Evolutionary conservation across 2,888 invertebrate genomes (phyloP), one percentile per base, ranked within the genome.

Genomic region (Lomographa bimaculata): DNA sequence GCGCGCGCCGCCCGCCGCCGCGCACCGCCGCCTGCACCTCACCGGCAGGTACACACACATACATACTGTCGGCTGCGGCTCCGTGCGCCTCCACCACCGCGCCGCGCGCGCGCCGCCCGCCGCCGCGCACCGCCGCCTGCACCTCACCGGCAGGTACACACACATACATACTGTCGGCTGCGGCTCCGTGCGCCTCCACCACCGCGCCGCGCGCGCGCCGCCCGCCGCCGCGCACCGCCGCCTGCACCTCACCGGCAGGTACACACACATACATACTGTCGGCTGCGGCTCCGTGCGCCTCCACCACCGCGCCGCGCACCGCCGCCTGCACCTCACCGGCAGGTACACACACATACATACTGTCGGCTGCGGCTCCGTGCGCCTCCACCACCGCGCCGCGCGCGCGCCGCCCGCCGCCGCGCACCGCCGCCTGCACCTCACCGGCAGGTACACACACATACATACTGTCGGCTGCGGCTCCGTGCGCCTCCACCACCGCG

Each of bases 11-110:
- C 90, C 92, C 21, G 21, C 21, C 41, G 93, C 92, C 7, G 79
- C 92, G 29, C 91, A 92, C 21, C 89, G 92, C 54, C 90, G 91
- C 38, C 93, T 93, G 71, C 85, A 93, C 55, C 79, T 92, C 45
- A 92, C 92, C 37, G 90, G 90, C 60, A 91, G 93, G 93, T 93
- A 27, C 25, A 71, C 2, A 2, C 0, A 79, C 90, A 6, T 90
- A 91, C 9, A 59, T 95, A 39, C 86, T 95, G 53, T 92, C 94
- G 95, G 95, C 26, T 96, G 95, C 76, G 91, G 91, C 47, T 94
- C 94, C 54, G 92, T 90, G 8, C 79, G 91, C 20, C 79, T 93
- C 24, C 60, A 60, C 12, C 71, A 74, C 2, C 66, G 74, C 23
- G 91, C 91, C 7, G 89, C 2, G 0, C 6, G 69, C 0, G 80